Base-by-base conservation (phyloP, 2,113 vertebrate species). In the Labeo rohita region DNA sequence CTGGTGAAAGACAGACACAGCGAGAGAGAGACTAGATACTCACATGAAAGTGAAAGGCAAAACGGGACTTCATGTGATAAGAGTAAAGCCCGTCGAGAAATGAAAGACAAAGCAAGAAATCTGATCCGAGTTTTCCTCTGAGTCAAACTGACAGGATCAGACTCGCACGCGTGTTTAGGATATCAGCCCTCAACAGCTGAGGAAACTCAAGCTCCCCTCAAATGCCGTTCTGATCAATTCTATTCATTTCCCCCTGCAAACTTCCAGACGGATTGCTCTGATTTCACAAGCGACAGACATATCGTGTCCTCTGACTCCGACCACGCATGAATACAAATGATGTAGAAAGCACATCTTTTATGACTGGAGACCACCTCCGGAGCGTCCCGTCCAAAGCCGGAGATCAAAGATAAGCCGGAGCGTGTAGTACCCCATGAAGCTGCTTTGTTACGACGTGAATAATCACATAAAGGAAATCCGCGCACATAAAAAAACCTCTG, bases 211-310 rank as follows among this genome's bases (percentile, higher is more conserved):
- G 65, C 92, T 93, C 90, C 91, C 54, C 83, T 89, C 84, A 79
- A 92, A 90, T 91, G 85, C 88, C 75, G 86, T 90, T 91, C 81
- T 89, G 90, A 92, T 93, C 91, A 92, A 92, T 93, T 90, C 90
- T 83, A 49, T 74, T 65, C 63, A 81, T 87, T 91, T 43, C 43
- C 28, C 79, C 34, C 39, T 12, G 52, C 65, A 49, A 54, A 81
- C 63, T 56, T 23, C 47, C 84, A 66, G 72, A 59, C 59, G 49
- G 39, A 70, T 88, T 36, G 59, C 47, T 82, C 77, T 88, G 88
- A 91, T 91, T 91, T 88, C 88, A 89, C 78, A 83, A 90, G 86
- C 84, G 50, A 86, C 87, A 86, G 89, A 84, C 87, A 91, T 88
- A 83, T 66, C 54, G 56, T 80, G 63, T 59, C 52, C 65, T 86